Evolutionary conservation across 2,113 vertebrate genomes (phyloP), one percentile per base, ranked within the genome.

Genomic region (Diadophis punctatus): DNA sequence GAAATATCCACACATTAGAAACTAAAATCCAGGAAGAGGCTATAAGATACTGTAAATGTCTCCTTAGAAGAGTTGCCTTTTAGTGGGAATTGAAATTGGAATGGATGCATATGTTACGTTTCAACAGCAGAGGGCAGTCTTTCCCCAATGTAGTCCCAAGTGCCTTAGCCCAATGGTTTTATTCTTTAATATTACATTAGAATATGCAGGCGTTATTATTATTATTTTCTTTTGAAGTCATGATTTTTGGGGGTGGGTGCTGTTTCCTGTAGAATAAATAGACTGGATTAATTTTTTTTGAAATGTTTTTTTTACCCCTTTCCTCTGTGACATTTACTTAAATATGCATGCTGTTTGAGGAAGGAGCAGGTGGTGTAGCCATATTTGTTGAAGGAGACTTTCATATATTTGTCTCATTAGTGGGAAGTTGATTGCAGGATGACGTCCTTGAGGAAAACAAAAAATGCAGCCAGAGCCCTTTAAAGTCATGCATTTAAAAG

Each of bases 111-210:
- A 20, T 80, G 74, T 52, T 91, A 30, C 8, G 25, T 96, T 93
- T 89, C 86, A 95, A 27, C 95, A 96, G 94, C 39, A 96, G 96
- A 93, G 93, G 94, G 93, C 93, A 25, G 60, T 94, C 92, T 96
- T 68, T 92, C 63, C 68, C 92, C 85, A 52, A 86, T 87, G 90
- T 87, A 53, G 86, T 68, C 92, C 60, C 34, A 7, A 49, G 12
- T 51, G 86, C 95, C 43, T 89, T 58, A 58, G 88, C 16, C 86
- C 6, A 60, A 39, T 39, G 9, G 10, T 55, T 90, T 92, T 48
- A 48, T 92, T 55, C 27, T 27, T 93, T 91, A 87, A 91, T 94
- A 88, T 92, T 95, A 91, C 85, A 94, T 90, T 92, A 46, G 52
- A 91, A 16, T 88, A 91, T 20, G 46, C 22, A 58, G 60, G 2